Conservation (phyloP, 2,888 invertebrate species). For the Acleris literana region DNA sequence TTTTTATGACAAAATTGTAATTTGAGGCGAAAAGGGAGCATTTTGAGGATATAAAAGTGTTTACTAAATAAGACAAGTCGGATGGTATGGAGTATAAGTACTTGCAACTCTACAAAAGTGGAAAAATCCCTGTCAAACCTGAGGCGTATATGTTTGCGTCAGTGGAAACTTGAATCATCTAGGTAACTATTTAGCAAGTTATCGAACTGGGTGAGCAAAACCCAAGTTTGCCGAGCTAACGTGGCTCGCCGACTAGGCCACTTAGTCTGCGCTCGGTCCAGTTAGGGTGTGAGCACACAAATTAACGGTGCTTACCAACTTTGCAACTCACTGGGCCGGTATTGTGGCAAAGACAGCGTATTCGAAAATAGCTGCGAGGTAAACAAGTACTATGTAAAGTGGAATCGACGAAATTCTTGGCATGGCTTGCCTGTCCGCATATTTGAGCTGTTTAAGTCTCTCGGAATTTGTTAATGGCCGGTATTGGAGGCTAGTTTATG, state of each 20-base stretch:
- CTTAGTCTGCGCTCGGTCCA: constrained; percentile 21
- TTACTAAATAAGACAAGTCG: too few relatives aligned
- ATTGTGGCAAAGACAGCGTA: constrained; percentile 37
- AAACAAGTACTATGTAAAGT: constrained; percentile 72
- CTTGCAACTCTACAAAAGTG: too few relatives aligned
- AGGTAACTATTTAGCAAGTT: too few relatives aligned
- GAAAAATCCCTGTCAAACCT: too few relatives aligned
- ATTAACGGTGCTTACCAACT: constrained; percentile 48
- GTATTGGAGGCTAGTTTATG: constrained; percentile 48
- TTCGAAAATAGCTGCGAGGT: constrained; percentile 72
- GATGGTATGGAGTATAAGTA: too few relatives aligned
- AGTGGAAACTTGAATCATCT: too few relatives aligned
- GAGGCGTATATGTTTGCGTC: too few relatives aligned
- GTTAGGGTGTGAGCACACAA: constrained; percentile 46
- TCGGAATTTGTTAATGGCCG: constrained; percentile 58
- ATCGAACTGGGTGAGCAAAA: background rate
- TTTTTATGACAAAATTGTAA: too few relatives aligned
- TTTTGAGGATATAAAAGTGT: too few relatives aligned
- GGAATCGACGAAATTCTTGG: constrained; percentile 75
- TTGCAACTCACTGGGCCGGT: constrained; percentile 39
- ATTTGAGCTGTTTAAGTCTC: constrained; percentile 56
- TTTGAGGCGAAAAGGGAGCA: too few relatives aligned
- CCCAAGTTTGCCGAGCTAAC: background rate
- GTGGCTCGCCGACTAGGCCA: constrained; percentile 5
- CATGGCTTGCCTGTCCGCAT: constrained; percentile 64